phyloP scores from a whole-genome alignment of 2,797 vertebrate species.

The Neosilurus mollespiculum region DNA sequence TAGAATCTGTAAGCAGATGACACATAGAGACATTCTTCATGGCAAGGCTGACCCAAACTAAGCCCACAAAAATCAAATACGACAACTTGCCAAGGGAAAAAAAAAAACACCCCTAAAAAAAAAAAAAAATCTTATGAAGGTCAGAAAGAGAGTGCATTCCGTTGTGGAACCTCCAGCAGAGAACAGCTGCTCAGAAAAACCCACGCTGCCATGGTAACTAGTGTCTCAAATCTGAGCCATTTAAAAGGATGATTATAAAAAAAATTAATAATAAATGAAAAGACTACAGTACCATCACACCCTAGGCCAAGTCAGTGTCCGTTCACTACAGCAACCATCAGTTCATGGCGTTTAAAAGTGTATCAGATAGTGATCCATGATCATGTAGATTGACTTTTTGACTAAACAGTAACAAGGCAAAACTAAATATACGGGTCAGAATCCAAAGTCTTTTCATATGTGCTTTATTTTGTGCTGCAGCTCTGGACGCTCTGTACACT shows the following conservation, averaged over 20 bases:
- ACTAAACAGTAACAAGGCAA: not conserved
- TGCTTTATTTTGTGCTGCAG: not conserved
- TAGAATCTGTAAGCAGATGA: conserved; percentile 38
- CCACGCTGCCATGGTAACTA: conserved; percentile 68
- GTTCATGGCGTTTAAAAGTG: conserved; percentile 22
- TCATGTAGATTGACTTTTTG: not conserved
- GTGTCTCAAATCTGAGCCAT: conserved; percentile 38
- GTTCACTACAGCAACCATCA: conserved; percentile 17
- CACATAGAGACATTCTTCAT: conserved; percentile 38
- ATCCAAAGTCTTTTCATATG: conserved; percentile 2
- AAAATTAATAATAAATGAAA: not conserved
- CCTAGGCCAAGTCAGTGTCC: conserved; percentile 17
- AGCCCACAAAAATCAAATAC: conserved; percentile 36
- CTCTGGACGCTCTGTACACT: conserved; percentile 22
- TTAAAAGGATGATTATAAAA: conserved; percentile 28
- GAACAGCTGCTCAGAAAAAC: conserved; percentile 75
- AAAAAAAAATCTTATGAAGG: conserved; percentile 20
- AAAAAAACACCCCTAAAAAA: not conserved
- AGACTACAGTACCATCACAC: conserved; percentile 24
- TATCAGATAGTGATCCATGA: not conserved
- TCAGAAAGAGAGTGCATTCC: conserved; percentile 36
- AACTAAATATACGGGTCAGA: not conserved
- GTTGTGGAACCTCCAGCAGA: conserved; percentile 62
- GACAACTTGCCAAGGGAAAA: conserved; percentile 21
- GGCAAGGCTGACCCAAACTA: conserved; percentile 37